Evolutionary conservation across 2,888 invertebrate species (phyloP).

Genomic region (Drosophila putrida): DNA sequence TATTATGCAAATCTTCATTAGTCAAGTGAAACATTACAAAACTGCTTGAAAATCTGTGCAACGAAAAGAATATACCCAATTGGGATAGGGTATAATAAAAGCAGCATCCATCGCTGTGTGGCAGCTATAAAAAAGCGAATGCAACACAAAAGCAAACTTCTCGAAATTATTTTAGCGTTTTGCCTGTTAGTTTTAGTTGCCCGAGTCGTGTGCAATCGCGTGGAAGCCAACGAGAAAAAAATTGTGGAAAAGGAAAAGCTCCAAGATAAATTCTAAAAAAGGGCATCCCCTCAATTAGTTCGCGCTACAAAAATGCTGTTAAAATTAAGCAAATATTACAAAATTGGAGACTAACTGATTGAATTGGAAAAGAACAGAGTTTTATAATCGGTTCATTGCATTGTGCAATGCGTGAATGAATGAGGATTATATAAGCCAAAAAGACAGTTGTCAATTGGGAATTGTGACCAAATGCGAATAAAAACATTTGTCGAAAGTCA

Average conservation of each 20-base stretch:
- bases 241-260: slow-evolving; percentile 37
- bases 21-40: no score
- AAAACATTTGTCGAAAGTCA: slow-evolving; percentile 20
- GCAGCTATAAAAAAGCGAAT: slow-evolving; percentile 62
- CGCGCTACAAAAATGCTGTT: background rate
- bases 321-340: slow-evolving; percentile 23
- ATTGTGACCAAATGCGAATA: slow-evolving; percentile 13
- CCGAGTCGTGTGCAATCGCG: slow-evolving; percentile 72
- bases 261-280: background rate
- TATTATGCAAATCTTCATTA: no score
- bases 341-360: background rate
- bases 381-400: slow-evolving; percentile 21
- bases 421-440: slow-evolving; percentile 48
- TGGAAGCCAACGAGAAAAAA: slow-evolving; percentile 60
- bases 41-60: no score
- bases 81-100: background rate
- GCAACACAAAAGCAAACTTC: slow-evolving; percentile 74
- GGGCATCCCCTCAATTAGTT: slow-evolving; percentile 15
- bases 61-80: slow-evolving; percentile 19
- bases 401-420: slow-evolving; percentile 54
- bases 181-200: slow-evolving; percentile 62
- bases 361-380: slow-evolving; percentile 7
- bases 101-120: slow-evolving; percentile 23
- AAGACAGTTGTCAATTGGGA: slow-evolving; percentile 5
- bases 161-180: slow-evolving; percentile 68